phyloP scores from a whole-genome alignment of 2,888 invertebrate species.

The Octonoba sinensis region DNA sequence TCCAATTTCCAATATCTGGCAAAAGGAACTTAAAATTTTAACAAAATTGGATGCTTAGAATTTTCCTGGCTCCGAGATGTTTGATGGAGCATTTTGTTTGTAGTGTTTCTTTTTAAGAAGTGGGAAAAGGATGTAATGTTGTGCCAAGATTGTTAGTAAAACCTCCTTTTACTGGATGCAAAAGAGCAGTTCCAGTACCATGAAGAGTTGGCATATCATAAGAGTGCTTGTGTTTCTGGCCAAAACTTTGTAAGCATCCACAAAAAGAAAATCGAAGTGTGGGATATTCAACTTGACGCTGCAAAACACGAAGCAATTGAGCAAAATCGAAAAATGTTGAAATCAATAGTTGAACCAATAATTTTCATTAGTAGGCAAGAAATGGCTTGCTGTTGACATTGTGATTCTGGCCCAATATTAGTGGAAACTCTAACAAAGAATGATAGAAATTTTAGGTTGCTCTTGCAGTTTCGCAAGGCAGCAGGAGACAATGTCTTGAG shows the following conservation, averaged over 20 bases:
- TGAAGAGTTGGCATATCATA: neutral
- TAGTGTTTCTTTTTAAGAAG: too few species aligned
- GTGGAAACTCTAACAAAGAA: neutral
- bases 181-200: neutral
- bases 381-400: neutral
- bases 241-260: neutral
- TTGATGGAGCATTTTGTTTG: too few species aligned
- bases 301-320: neutral
- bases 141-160: neutral
- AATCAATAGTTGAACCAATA: neutral
- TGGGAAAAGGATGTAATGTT: too few species aligned
- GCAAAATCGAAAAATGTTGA: too few species aligned
- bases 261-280: neutral
- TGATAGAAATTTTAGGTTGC: neutral
- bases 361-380: neutral
- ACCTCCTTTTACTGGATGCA: neutral
- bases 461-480: neutral
- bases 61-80: too few species aligned
- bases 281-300: neutral
- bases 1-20: too few species aligned
- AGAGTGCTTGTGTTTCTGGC: neutral
- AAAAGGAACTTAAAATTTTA: too few species aligned
- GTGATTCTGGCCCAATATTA: neutral
- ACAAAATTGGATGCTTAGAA: too few species aligned
- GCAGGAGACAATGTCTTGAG: neutral